These are phyloP conservation scores for Ceratitis capitata DNA, from an alignment of 1,140 invertebrate species.

Conservation along the genomic window DNA sequence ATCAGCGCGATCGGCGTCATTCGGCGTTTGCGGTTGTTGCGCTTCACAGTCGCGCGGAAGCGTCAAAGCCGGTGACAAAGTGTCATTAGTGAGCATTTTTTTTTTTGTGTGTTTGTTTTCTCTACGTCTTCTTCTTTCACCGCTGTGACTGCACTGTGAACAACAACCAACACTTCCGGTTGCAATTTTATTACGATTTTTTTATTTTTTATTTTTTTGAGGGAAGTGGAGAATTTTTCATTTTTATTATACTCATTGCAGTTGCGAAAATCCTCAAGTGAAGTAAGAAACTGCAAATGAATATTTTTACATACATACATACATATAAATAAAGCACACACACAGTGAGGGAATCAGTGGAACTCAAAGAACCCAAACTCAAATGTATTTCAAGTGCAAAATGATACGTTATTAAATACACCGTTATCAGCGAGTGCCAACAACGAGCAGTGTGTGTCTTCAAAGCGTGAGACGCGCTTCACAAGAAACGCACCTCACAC, in stretches of 20 bases:
- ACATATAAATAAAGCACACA: background rate
- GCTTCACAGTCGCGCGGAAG: background rate
- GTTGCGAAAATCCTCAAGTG: no score
- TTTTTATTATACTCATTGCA: background rate
- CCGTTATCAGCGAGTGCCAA: background rate
- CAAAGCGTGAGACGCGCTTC: background rate
- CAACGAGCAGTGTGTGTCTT: background rate
- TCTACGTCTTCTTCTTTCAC: background rate
- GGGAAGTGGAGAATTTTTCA: background rate
- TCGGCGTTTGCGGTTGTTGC: background rate
- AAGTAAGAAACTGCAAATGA: background rate
- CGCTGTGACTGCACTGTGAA: background rate
- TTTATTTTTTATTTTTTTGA: background rate
- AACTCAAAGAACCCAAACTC: background rate
- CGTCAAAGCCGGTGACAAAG: background rate
- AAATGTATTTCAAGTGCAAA: background rate
- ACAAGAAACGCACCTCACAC: background rate
- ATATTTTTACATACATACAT: background rate
- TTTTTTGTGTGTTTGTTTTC: background rate
- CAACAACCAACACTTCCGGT: slow-evolving; percentile 9
- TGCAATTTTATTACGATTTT: background rate
- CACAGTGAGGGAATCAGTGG: background rate
- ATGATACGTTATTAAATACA: slow-evolving; percentile 7
- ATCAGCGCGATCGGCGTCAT: background rate
- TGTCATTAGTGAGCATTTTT: background rate